These are phyloP conservation scores for Hipposideros armiger DNA, from an alignment of 2,113 vertebrate species.

Conservation along the genomic window DNA sequence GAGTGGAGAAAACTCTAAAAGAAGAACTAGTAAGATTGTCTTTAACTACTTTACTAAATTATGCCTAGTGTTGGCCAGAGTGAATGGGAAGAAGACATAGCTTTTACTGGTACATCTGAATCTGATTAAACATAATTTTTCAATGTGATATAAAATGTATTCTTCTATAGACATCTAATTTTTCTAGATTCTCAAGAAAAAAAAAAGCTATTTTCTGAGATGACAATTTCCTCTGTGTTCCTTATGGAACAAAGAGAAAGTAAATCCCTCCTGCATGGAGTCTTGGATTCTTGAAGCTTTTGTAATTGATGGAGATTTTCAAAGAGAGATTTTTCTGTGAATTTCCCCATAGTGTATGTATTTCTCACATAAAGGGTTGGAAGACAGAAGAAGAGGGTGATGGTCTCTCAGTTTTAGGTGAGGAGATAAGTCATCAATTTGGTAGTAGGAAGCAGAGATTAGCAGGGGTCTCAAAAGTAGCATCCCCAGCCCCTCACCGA, in stretches of 20 bases:
- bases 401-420: neutral
- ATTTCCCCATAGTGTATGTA: neutral
- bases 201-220: constrained; percentile 54
- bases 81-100: neutral
- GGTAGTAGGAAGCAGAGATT: neutral
- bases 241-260: neutral
- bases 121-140: constrained; percentile 49
- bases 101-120: constrained; percentile 29
- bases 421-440: neutral
- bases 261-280: neutral
- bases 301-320: constrained; percentile 29
- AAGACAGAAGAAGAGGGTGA: neutral
- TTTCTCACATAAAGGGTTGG: neutral
- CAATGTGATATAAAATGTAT: constrained; percentile 30
- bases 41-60: constrained; percentile 28
- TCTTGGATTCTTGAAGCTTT: constrained; percentile 50
- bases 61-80: neutral
- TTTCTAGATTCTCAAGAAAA: constrained; percentile 50
- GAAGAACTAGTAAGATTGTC: neutral
- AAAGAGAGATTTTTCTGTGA: neutral
- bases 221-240: neutral
- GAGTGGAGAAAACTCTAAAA: neutral
- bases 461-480: neutral
- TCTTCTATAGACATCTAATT: constrained; percentile 35
- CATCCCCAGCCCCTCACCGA: fast-evolving